Evolutionary conservation across 2,888 invertebrate species (phyloP).

Genomic region (Bellardia pandia): DNA sequence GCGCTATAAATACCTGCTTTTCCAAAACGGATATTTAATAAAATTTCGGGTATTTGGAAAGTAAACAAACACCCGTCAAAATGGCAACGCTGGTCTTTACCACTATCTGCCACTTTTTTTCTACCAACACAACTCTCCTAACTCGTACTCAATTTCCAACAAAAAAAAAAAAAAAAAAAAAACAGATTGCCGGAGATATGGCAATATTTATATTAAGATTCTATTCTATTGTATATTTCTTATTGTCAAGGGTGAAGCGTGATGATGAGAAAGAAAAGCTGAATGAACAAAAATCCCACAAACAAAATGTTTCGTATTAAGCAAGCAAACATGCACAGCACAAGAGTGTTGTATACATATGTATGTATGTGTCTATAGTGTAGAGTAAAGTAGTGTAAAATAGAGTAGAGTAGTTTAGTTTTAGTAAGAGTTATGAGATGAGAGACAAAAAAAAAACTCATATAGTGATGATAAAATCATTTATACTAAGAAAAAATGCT

Average conservation of each 20-base stretch:
- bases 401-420: slow-evolving; percentile 35
- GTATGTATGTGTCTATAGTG: not conserved
- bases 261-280: slow-evolving; percentile 42
- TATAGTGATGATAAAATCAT: slow-evolving; percentile 54
- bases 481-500: slow-evolving; percentile 55
- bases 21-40: too few species aligned
- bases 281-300: slow-evolving; percentile 49
- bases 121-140: not conserved
- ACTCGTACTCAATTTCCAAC: not conserved
- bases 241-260: slow-evolving; percentile 66
- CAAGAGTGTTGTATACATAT: not conserved
- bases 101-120: not conserved
- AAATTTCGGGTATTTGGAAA: too few species aligned
- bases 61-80: too few species aligned
- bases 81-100: too few species aligned
- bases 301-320: slow-evolving; percentile 3
- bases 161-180: not conserved
- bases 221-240: not conserved
- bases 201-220: slow-evolving; percentile 40
- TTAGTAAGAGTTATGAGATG: slow-evolving; percentile 68
- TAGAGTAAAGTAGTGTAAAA: slow-evolving; percentile 7
- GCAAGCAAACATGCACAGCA: not conserved
- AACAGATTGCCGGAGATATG: slow-evolving; percentile 3
- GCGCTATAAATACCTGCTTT: too few species aligned
- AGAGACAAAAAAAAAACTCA: not conserved